Conservation (phyloP, 2,888 invertebrate genomes). For the Meganola albula region DNA sequence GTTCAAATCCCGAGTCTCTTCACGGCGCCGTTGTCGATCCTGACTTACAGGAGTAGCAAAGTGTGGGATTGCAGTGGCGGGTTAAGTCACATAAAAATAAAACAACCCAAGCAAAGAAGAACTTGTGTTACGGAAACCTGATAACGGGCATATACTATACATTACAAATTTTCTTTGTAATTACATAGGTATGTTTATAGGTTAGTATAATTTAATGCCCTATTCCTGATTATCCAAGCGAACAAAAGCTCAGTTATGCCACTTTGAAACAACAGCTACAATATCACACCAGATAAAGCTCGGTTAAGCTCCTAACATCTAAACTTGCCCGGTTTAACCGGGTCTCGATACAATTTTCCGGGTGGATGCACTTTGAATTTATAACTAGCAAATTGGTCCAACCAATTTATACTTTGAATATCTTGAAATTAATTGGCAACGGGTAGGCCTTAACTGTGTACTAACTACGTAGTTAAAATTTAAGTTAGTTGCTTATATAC, state of each 20-base stretch:
- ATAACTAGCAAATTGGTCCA: constrained; percentile 74
- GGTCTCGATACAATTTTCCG: constrained; percentile 73
- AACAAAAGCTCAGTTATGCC: constrained; percentile 53
- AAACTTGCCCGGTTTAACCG: constrained; percentile 42
- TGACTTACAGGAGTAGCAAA: too few relatives aligned
- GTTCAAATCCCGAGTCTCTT: too few relatives aligned
- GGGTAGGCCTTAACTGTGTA: constrained; percentile 31
- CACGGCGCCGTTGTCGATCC: too few relatives aligned
- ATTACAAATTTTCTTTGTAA: too few relatives aligned
- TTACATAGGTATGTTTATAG: too few relatives aligned
- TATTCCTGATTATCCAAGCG: constrained; percentile 41
- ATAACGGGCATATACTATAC: too few relatives aligned
- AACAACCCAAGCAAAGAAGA: too few relatives aligned
- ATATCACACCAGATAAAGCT: constrained; percentile 31
- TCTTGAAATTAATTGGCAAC: constrained; percentile 70
- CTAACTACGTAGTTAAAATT: constrained; percentile 24
- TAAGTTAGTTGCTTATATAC: too few relatives aligned
- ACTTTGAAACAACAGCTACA: constrained; percentile 44
- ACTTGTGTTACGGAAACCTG: too few relatives aligned
- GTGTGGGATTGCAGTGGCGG: too few relatives aligned
- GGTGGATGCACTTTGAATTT: constrained; percentile 74
- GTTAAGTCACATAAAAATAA: too few relatives aligned
- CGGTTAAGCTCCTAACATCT: constrained; percentile 28
- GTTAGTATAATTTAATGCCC: too few relatives aligned
- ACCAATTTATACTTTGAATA: constrained; percentile 70